Evolutionary conservation across 2,888 invertebrate species (phyloP).

Genomic region (Nezara viridula): DNA sequence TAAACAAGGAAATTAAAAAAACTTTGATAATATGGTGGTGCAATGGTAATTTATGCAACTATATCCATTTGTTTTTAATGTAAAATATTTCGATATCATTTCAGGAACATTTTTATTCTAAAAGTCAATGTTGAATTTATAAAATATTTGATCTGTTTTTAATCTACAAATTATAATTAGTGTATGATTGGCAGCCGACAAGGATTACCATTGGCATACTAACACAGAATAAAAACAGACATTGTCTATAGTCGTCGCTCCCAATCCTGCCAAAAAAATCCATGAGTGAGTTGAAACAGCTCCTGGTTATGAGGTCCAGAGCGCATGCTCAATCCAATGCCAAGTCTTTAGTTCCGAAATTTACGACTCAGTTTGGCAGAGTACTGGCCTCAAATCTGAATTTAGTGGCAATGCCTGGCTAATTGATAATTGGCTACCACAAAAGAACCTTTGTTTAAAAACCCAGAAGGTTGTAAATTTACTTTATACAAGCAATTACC

Average conservation of each 20-base stretch:
- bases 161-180: background rate
- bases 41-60: no score
- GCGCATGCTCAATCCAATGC: background rate
- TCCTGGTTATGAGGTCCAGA: background rate
- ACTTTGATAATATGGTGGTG: no score
- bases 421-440: conserved; percentile 28
- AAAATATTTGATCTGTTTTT: background rate
- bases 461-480: background rate
- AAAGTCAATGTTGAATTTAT: background rate
- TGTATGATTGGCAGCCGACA: background rate
- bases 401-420: background rate
- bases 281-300: background rate
- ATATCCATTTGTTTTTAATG: no score
- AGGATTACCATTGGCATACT: background rate
- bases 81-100: no score
- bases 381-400: background rate
- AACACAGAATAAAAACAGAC: background rate
- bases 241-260: background rate
- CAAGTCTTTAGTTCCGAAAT: conserved; percentile 25
- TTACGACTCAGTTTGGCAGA: conserved; percentile 13
- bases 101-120: no score
- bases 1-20: no score
- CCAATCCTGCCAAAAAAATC: background rate
- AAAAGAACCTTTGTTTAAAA: background rate
- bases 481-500: background rate